A percentile compares a stretch with the other conserved stretches of the same genome.
Evolutionary conservation across 2,888 invertebrate genomes (phyloP).

Genomic region (Drosophila incognita): DNA sequence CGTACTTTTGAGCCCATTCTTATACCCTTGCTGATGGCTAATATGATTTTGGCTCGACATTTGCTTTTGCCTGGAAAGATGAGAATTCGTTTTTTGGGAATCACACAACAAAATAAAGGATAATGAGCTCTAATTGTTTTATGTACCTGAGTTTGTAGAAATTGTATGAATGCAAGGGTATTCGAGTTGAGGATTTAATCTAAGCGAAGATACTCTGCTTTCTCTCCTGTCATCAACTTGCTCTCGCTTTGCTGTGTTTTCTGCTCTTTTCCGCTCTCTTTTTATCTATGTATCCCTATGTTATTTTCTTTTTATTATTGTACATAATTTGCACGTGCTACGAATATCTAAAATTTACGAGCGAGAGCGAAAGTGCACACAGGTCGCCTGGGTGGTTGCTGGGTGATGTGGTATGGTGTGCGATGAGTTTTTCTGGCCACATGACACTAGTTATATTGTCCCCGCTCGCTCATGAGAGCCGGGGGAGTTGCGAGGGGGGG

Average conservation of each 20-base stretch:
- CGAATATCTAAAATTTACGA: conserved; percentile 80
- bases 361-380: conserved; percentile 71
- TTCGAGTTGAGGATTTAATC: background rate
- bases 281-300: conserved; percentile 3
- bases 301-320: conserved; percentile 62
- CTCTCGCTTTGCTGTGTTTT: conserved; percentile 5
- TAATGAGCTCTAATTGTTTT: background rate
- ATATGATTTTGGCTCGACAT: background rate
- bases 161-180: background rate
- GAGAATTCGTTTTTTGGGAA: background rate
- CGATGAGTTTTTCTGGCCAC: conserved; percentile 27
- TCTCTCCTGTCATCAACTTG: background rate
- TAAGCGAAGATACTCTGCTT: background rate
- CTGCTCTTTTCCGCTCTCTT: conserved; percentile 1
- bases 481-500: background rate
- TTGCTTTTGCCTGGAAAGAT: background rate
- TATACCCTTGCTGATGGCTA: conserved; percentile 16
- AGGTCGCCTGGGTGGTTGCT: conserved; percentile 48
- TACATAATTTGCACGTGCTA: conserved; percentile 81
- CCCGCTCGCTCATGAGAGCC: background rate
- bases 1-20: conserved; percentile 37
- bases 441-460: conserved; percentile 58
- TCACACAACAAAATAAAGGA: background rate
- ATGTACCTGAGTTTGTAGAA: background rate
- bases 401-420: background rate